Evolutionary conservation across 1,140 invertebrate species (phyloP).

Genomic region (Megathymus violae): DNA sequence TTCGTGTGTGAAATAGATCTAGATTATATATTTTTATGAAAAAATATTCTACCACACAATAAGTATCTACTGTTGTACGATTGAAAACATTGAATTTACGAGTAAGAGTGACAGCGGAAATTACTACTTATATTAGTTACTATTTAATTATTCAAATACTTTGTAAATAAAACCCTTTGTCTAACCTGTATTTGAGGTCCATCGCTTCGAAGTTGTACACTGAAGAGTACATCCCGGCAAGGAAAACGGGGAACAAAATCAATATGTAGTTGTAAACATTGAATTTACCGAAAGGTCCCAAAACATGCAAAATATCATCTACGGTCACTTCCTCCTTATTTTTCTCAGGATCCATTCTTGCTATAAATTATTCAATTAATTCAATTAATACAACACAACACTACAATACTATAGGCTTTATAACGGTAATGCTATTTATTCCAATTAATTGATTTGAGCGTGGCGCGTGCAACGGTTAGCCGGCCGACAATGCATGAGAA

Average conservation of each 20-base stretch:
- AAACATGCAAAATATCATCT: conserved; percentile 69
- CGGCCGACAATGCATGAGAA: conserved; percentile 51
- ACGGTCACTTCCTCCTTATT: conserved; percentile 66
- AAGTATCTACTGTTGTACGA: too few relatives aligned
- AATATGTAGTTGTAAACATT: conserved; percentile 68
- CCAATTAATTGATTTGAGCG: conserved; percentile 28
- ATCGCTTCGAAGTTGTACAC: conserved; percentile 77
- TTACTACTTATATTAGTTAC: too few relatives aligned
- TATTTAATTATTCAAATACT: too few relatives aligned
- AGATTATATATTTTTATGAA: too few relatives aligned
- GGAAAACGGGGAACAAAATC: conserved; percentile 70
- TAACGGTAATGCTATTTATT: conserved; percentile 22
- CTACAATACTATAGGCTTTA: conserved; percentile 16
- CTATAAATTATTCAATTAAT: conserved; percentile 18
- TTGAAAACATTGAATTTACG: too few relatives aligned
- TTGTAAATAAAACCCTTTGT: conserved; percentile 19
- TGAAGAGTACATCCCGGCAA: conserved; percentile 74
- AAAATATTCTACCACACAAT: too few relatives aligned
- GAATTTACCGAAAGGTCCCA: conserved; percentile 71
- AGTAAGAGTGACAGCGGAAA: too few relatives aligned
- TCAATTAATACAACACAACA: conserved; percentile 39
- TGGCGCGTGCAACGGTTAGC: conserved; percentile 42
- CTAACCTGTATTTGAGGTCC: conserved; percentile 75
- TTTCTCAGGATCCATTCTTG: conserved; percentile 70
- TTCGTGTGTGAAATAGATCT: too few relatives aligned